Conservation (phyloP, 2,797 vertebrate genomes). For the Podarcis siculus region DNA sequence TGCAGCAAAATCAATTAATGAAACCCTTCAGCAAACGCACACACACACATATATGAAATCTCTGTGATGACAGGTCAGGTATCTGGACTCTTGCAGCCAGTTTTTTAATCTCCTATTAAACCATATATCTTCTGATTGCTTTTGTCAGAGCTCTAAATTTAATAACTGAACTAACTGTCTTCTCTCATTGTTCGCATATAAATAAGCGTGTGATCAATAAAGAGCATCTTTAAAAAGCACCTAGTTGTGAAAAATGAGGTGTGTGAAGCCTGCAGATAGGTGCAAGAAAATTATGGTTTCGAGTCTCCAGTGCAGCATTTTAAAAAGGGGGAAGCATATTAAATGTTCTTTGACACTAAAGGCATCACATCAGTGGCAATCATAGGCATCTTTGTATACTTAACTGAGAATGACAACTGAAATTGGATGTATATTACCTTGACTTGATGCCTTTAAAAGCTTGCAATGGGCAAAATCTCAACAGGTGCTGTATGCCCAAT, state of each 20-base stretch:
- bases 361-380: neutral
- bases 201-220: conserved; percentile 58
- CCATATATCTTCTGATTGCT: conserved; percentile 69
- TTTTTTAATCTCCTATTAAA: conserved; percentile 71
- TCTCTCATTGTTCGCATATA: conserved; percentile 52
- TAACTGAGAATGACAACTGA: neutral
- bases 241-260: conserved; percentile 39
- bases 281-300: conserved; percentile 19
- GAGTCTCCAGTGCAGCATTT: neutral
- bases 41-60: conserved; percentile 47
- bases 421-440: neutral
- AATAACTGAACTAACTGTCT: conserved; percentile 62
- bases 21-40: conserved; percentile 50
- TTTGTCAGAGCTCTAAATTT: conserved; percentile 69
- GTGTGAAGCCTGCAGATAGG: neutral
- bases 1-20: conserved; percentile 69
- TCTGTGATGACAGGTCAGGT: conserved; percentile 56
- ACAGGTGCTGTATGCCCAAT: neutral
- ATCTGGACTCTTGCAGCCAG: conserved; percentile 41
- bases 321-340: neutral
- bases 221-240: conserved; percentile 44
- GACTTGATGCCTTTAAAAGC: neutral
- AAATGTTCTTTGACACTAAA: neutral
- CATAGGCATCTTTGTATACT: neutral
- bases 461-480: neutral